Evolutionary conservation across 1,140 invertebrate genomes (phyloP), one percentile per base, ranked within the genome.

Genomic region (Aphelinus atriplicis): DNA sequence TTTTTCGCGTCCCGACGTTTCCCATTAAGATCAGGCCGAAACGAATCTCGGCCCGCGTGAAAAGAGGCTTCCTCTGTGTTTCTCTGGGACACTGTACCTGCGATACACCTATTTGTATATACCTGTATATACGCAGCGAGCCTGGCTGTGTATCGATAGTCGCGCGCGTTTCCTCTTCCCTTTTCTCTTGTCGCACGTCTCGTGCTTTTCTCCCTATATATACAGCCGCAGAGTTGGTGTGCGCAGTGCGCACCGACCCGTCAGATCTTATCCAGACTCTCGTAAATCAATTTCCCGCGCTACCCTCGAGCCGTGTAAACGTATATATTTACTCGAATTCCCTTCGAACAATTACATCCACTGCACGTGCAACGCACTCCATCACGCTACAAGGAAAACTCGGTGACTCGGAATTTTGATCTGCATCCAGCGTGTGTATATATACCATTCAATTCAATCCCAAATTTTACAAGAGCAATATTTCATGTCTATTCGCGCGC

Each of bases 211-310:
- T 46, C 46, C 58, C 2, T 53, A 10, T 1, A 6, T 70, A n/a
- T n/a, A 43, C 45, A 47, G 1, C 3, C 4, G 26, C 26, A 26
- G 26, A 26, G 26, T 26, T 26, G 26, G 26, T 26, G 26, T 26
- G 26, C 26, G 26, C 26, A 26, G 26, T 26, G 26, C 26, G 26
- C 26, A 26, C 26, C 26, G 26, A 26, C 26, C 10, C 10, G 46
- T 3, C 7, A 9, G 68, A 47, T 70, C 46, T 48, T 61, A 70
- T 70, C 58, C 58, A 26, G 26, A 61, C 47, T 70, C 42, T 70
- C 68, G 48, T 70, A 51, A 61, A 70, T 70, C 68, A 70, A 70
- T 60, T 61, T 70, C 55, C 56, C 55, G 9, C 26, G 46, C 46
- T 57, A 3, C 56, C 42, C 58, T 68, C 58, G 26, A 26, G 26